A percentile compares a stretch with the other conserved stretches of the same genome.
Evolutionary conservation across 53 echinoderm and acorn worm species (phyloP).

Genomic region (Arbacia lixula): DNA sequence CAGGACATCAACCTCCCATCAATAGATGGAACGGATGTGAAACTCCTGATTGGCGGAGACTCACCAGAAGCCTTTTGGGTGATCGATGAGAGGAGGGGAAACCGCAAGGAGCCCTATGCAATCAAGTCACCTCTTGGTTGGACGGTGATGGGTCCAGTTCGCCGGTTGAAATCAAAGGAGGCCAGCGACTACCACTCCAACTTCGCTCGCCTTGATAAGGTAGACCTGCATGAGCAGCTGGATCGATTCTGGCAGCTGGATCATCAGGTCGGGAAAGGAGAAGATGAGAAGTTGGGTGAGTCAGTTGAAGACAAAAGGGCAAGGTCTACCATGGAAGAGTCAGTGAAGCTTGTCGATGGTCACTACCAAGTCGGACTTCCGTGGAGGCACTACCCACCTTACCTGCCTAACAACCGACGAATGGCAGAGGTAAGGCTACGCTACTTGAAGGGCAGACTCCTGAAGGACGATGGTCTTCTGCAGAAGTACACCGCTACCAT

Average conservation of each 20-base stretch:
- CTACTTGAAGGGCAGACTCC: constrained; percentile 26
- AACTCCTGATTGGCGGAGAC: constrained; percentile 65
- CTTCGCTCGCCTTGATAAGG: not conserved
- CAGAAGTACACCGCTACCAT: constrained; percentile 30
- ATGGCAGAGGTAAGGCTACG: constrained; percentile 49
- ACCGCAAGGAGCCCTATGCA: constrained; percentile 65
- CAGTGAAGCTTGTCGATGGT: constrained; percentile 31
- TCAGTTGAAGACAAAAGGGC: constrained; percentile 66
- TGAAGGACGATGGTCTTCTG: constrained; percentile 31
- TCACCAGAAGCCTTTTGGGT: constrained; percentile 75
- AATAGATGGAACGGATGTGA: constrained; percentile 26
- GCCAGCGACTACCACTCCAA: not conserved
- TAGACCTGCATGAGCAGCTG: constrained; percentile 44
- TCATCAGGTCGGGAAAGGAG: not conserved
- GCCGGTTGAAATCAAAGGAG: no score
- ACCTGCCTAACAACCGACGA: constrained; percentile 38
- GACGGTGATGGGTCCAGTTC: constrained; percentile 68
- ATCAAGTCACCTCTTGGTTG: constrained; percentile 58
- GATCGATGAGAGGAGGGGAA: constrained; percentile 58
- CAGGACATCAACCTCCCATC: constrained; percentile 15
- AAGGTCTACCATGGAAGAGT: constrained; percentile 49
- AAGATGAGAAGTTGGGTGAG: constrained; percentile 51
- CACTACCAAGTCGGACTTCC: constrained; percentile 58
- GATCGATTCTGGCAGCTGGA: constrained; percentile 64
- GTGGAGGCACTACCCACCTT: constrained; percentile 26